Evolutionary conservation across 2,113 vertebrate genomes (phyloP).

Genomic region (Mastomys natalensis): DNA sequence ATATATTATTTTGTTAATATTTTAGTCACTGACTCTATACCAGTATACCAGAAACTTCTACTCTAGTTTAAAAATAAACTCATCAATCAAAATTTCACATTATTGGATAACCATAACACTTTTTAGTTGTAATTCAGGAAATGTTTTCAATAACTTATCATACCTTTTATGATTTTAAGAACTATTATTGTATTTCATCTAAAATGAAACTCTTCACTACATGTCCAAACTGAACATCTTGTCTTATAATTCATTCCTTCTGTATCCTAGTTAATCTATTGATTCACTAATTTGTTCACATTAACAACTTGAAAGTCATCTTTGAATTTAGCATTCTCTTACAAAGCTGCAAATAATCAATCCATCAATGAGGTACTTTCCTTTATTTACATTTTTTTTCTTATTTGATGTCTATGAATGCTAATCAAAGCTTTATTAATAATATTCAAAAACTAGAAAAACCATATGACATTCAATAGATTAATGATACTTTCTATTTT

Average conservation of each 20-base stretch:
- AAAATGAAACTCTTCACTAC: not conserved
- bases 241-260: not conserved
- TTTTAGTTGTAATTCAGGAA: not conserved
- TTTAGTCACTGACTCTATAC: not conserved
- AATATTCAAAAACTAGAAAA: not conserved
- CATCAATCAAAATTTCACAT: not conserved
- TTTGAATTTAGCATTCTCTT: not conserved
- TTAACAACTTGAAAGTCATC: not conserved
- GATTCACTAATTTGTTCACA: not conserved
- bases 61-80: not conserved
- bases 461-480: not conserved
- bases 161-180: not conserved
- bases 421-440: not conserved
- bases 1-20: not conserved
- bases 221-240: not conserved
- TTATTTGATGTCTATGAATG: not conserved
- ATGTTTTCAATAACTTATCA: not conserved
- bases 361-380: not conserved
- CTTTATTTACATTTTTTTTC: not conserved
- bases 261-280: not conserved
- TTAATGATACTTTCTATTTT: not conserved
- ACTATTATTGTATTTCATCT: not conserved
- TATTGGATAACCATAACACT: not conserved
- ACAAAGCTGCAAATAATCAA: not conserved
- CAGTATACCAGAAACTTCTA: not conserved